Percentiles rank a stretch among this genome's conserved stretches.
Conservation (phyloP, 2,797 vertebrate genomes). For the Novumbra hubbsi region DNA sequence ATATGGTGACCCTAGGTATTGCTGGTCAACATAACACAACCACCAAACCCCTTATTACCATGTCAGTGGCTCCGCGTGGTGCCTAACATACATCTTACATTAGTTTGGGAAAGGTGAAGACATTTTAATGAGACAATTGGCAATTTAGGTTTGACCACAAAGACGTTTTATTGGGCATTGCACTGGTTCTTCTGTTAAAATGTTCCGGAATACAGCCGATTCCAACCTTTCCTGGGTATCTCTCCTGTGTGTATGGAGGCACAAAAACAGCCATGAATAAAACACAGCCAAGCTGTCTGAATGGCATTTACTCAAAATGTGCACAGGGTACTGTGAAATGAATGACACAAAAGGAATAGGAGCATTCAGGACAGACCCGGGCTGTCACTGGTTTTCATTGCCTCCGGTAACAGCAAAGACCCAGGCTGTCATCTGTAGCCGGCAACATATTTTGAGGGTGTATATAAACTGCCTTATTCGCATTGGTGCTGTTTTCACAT, state of each 20-base stretch:
- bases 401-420: neutral
- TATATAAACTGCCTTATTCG: neutral
- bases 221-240: constrained; percentile 27
- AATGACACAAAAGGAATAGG: constrained; percentile 50
- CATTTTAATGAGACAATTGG: too few species aligned
- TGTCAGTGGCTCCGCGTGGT: too few species aligned
- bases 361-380: constrained; percentile 27
- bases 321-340: constrained; percentile 60
- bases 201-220: constrained; percentile 7
- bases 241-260: constrained; percentile 35
- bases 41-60: too few species aligned
- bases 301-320: constrained; percentile 56
- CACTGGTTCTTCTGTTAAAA: neutral
- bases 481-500: constrained; percentile 34
- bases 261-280: constrained; percentile 55
- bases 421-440: neutral
- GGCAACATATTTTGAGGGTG: neutral
- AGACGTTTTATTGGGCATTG: too few species aligned
- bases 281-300: constrained; percentile 61
- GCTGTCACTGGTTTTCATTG: neutral
- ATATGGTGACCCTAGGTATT: too few species aligned
- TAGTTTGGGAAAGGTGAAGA: too few species aligned
- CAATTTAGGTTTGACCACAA: too few species aligned
- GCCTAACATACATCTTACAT: too few species aligned
- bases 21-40: too few species aligned